phyloP scores from a whole-genome alignment of 2,797 vertebrate species.

The Pteronotus mesoamericanus region DNA sequence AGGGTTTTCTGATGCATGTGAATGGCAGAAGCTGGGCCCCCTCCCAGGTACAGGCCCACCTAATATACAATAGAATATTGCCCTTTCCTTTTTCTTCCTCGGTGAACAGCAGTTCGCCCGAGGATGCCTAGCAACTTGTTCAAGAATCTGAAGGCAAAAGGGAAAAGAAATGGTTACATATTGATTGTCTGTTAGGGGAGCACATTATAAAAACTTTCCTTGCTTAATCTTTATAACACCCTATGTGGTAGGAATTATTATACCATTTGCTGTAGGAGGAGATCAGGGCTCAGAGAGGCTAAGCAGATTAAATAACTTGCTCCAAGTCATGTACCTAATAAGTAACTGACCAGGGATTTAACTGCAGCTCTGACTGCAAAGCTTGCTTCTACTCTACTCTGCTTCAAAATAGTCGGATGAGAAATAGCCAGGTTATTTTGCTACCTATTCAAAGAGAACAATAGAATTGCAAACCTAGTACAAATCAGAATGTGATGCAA shows the following conservation, averaged over 20 bases:
- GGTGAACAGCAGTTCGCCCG: not conserved
- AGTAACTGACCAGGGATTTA: not conserved
- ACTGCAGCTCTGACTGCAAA: not conserved
- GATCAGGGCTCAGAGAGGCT: not conserved
- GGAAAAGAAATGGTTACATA: not conserved
- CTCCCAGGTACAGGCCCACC: not conserved
- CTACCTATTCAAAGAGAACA: slow-evolving; percentile 13
- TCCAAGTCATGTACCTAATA: not conserved
- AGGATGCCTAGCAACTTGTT: not conserved
- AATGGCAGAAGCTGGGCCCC: not conserved
- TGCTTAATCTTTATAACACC: not conserved
- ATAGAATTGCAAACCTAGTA: not conserved
- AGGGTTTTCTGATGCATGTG: not conserved
- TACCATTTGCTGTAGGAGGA: not conserved
- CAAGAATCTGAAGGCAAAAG: not conserved
- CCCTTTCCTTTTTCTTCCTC: not conserved
- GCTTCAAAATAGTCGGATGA: slow-evolving; percentile 13
- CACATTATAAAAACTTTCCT: slow-evolving; percentile 29
- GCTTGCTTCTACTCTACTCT: not conserved
- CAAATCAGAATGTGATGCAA: not conserved
- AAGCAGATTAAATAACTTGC: slow-evolving; percentile 21
- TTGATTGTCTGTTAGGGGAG: not conserved
- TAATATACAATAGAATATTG: not conserved
- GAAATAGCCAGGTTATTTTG: slow-evolving; percentile 25
- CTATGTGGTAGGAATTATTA: not conserved